Base-by-base conservation (phyloP, 2,888 invertebrate genomes). In the Pachymerium ferrugineum region DNA sequence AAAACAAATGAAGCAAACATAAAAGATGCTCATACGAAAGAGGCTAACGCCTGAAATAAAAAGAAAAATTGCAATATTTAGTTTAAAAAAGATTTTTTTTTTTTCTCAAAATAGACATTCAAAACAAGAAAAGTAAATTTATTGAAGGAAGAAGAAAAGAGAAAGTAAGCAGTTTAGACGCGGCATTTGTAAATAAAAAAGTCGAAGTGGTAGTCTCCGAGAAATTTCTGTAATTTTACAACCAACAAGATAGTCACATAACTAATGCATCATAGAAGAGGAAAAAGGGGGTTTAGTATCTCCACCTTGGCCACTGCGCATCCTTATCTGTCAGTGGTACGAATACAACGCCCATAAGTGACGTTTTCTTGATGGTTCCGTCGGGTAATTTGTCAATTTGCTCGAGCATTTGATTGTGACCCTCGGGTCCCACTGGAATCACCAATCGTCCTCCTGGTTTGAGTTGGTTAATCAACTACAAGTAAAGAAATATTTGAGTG, bases 321-420 rank as follows among this genome's bases (percentile, higher is more conserved):
- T 88, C 86, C 81, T 89, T 89, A 82, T 95, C 95, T 0, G 98
- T 98, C 68, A 99, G 86, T 0, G 98, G 98, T 35, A 99, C 98
- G 82, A 95, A 99, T 78, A 96, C 91, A 12, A 99, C 99, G 54
- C 94, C 93, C 93, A 97, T 96, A 10, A 99, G 85, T 54, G 88
- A 87, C 78, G 89, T 90, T 76, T 89, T 86, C 25, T 86, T 86
- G 3, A 95, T 87, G 33, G 88, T 85, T 6, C 97, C 97, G 81
- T 93, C 90, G 1, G 84, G 81, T 35, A 88, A 86, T 83, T 97
- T 98, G 83, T 99, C 98, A 74, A 97, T 90, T 87, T 94, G 86
- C 81, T 91, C 90, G 78, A 99, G 86, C 80, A 90, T 89, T 83
- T 97, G 97, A 80, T 91, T 90, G 0, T 90, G 90, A 35, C 91